Percentiles rank a stretch among this genome's conserved stretches.
These are phyloP conservation scores for Listronotus oregonensis DNA, from an alignment of 1,140 invertebrate genomes.

Conservation along the genomic window DNA sequence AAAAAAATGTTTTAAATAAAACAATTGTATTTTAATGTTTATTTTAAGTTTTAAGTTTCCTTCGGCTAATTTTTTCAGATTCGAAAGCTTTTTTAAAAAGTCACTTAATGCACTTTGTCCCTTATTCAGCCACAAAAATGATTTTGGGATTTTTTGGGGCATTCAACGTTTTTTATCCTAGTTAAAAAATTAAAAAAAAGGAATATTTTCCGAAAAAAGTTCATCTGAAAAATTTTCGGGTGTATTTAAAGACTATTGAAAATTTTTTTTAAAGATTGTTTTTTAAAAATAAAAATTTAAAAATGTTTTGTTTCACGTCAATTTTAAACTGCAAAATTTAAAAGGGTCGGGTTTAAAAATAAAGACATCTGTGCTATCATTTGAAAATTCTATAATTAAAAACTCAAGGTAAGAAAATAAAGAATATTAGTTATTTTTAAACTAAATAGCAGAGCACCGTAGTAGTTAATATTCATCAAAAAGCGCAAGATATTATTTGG, in stretches of 20 bases:
- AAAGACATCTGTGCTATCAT: slow-evolving; percentile 61
- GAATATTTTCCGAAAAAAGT: slow-evolving; percentile 56
- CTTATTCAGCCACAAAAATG: no score
- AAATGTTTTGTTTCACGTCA: slow-evolving; percentile 62
- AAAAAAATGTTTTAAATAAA: no score
- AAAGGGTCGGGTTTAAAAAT: slow-evolving; percentile 59
- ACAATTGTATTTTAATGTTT: no score
- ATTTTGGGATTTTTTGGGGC: slow-evolving; percentile 49
- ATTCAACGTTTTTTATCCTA: slow-evolving; percentile 47
- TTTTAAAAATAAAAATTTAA: slow-evolving; percentile 57
- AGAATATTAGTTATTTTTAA: neutral
- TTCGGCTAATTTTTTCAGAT: no score
- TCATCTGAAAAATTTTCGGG: slow-evolving; percentile 45
- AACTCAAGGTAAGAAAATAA: slow-evolving; percentile 58
- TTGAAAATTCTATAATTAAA: slow-evolving; percentile 58
- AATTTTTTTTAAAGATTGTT: slow-evolving; percentile 57
- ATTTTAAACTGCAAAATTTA: slow-evolving; percentile 62
- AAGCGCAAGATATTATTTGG: no score
- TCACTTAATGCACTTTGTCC: no score
- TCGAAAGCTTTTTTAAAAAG: no score
- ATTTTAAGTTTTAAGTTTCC: no score
- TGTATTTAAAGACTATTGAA: slow-evolving; percentile 57
- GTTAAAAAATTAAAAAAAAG: slow-evolving; percentile 46
- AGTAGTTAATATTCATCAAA: no score
- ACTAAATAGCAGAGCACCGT: no score